phyloP scores from a whole-genome alignment of 2,888 invertebrate genomes.

The Neocrepidodera transversa region DNA sequence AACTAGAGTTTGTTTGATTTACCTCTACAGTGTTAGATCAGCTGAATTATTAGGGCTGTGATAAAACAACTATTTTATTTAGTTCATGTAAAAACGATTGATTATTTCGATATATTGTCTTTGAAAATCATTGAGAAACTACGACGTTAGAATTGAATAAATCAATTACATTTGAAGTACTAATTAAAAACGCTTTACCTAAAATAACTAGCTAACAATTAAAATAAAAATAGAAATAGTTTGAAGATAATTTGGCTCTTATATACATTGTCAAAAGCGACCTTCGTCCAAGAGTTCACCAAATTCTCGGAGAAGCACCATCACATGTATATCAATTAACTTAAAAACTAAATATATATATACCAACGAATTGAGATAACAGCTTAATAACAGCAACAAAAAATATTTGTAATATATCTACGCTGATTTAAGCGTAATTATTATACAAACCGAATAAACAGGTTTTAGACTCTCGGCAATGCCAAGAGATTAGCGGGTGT shows the following conservation, averaged over 20 bases:
- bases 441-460: slow-evolving; percentile 23
- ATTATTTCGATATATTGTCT: no score
- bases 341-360: slow-evolving; percentile 33
- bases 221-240: background rate
- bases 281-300: background rate
- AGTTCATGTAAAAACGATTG: no score
- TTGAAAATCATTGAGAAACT: no score
- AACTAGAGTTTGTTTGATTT: no score
- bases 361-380: slow-evolving; percentile 33
- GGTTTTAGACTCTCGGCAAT: slow-evolving; percentile 8
- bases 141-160: no score
- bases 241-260: background rate
- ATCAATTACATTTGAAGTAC: no score
- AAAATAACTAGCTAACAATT: no score
- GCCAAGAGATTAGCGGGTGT: slow-evolving; percentile 1
- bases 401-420: slow-evolving; percentile 26
- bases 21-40: no score
- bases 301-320: background rate
- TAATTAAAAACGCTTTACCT: no score
- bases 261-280: background rate
- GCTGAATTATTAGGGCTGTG: no score
- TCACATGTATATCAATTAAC: slow-evolving; percentile 4
- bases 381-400: slow-evolving; percentile 34
- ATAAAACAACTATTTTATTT: no score
- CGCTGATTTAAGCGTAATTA: slow-evolving; percentile 31